Percentiles rank a stretch among this genome's conserved stretches.
Evolutionary conservation across 2,888 invertebrate genomes (phyloP).

Genomic region (Plagiodera versicolora): DNA sequence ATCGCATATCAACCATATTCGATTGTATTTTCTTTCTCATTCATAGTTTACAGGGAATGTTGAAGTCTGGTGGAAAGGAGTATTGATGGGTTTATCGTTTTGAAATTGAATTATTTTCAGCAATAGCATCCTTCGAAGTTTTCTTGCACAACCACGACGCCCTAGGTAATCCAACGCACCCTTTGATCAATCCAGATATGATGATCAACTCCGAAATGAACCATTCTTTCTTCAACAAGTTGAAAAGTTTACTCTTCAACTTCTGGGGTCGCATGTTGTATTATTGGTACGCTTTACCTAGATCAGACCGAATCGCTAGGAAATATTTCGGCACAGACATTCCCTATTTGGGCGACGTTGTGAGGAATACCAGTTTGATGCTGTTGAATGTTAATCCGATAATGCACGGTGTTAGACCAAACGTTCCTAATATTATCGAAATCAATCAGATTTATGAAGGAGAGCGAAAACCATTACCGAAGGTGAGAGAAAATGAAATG

Average conservation of each 20-base stretch:
- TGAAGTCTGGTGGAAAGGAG: no score
- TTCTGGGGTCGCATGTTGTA: slow-evolving; percentile 26
- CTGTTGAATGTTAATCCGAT: slow-evolving; percentile 30
- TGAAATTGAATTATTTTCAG: no score
- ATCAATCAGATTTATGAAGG: slow-evolving; percentile 28
- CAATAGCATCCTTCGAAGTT: slow-evolving; percentile 34
- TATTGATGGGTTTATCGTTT: no score
- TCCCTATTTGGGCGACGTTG: slow-evolving; percentile 32
- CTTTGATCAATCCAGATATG: slow-evolving; percentile 36
- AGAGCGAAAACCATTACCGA: slow-evolving; percentile 23
- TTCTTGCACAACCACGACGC: slow-evolving; percentile 31
- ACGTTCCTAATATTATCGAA: slow-evolving; percentile 32
- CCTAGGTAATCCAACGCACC: slow-evolving; percentile 41
- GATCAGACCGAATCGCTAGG: slow-evolving; percentile 21
- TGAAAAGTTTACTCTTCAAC: slow-evolving; percentile 25
- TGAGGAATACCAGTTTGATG: slow-evolving; percentile 31
- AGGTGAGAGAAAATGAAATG: slow-evolving; percentile 12
- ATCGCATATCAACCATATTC: no score
- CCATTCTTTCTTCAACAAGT: slow-evolving; percentile 21
- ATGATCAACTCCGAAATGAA: slow-evolving; percentile 7
- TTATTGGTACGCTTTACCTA: slow-evolving; percentile 25
- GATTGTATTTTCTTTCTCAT: no score
- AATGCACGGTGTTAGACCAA: slow-evolving; percentile 27
- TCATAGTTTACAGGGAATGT: no score
- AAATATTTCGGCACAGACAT: slow-evolving; percentile 40